Percentiles rank a stretch among this genome's conserved stretches.
phyloP scores from a whole-genome alignment of 2,888 invertebrate species.

The Tipula helvola region DNA sequence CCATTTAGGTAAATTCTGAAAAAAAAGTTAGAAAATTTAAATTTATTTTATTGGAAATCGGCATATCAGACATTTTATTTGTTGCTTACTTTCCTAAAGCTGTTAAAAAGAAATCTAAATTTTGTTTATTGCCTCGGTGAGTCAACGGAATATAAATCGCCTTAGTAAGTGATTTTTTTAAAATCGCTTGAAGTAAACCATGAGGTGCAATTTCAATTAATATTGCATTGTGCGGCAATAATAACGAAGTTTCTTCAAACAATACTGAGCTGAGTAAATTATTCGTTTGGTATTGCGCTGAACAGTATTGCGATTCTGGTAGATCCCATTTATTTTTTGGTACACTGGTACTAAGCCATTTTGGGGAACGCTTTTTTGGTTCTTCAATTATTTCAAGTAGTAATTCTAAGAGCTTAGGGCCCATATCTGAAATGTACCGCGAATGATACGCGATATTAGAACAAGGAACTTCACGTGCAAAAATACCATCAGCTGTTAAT shows the following conservation, averaged over 20 bases:
- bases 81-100: constrained; percentile 35
- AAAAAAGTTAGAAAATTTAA: no score
- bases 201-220: constrained; percentile 60
- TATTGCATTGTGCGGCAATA: constrained; percentile 49
- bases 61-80: no score
- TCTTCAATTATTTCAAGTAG: constrained; percentile 49
- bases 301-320: no score
- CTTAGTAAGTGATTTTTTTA: constrained; percentile 44
- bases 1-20: no score
- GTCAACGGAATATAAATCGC: constrained; percentile 47
- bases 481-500: constrained; percentile 37
- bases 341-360: constrained; percentile 74
- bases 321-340: no score
- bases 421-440: constrained; percentile 27
- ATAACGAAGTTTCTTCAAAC: constrained; percentile 31
- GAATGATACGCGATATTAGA: constrained; percentile 87
- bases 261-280: no score
- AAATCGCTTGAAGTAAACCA: constrained; percentile 51
- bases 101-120: constrained; percentile 29
- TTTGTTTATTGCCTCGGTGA: constrained; percentile 42
- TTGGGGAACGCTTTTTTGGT: constrained; percentile 52
- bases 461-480: constrained; percentile 72
- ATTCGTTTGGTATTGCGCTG: no score
- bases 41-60: no score
- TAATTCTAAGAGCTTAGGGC: constrained; percentile 51